Evolutionary conservation across 2,797 vertebrate genomes (phyloP).

Genomic region (Pampus argenteus): DNA sequence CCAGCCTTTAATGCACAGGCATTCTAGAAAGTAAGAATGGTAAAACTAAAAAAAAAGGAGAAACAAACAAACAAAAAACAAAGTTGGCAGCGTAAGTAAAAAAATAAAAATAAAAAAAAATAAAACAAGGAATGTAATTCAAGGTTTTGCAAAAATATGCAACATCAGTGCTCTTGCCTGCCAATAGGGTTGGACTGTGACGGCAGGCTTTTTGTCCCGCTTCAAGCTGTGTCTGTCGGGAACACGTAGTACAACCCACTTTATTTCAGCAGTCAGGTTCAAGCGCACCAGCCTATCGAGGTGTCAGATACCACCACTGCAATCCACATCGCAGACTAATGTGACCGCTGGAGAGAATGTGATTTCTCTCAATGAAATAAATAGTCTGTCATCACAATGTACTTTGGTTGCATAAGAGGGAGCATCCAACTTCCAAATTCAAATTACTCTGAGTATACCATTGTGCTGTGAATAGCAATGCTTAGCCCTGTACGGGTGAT

Average conservation of each 20-base stretch:
- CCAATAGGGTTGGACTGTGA: no score
- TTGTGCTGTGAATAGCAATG: constrained; percentile 14
- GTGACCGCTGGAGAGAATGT: not conserved
- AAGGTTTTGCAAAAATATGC: no score
- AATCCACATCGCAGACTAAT: not conserved
- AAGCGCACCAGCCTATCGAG: not conserved
- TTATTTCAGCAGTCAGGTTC: not conserved
- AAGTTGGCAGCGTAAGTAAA: no score
- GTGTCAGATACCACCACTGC: not conserved
- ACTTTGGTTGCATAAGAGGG: constrained; percentile 1
- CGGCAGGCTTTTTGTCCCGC: no score
- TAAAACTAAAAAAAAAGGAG: no score
- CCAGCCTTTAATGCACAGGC: no score
- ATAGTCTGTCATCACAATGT: not conserved
- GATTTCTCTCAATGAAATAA: constrained; percentile 3
- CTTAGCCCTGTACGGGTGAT: not conserved
- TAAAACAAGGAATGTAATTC: no score
- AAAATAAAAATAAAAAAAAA: no score
- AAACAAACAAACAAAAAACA: no score
- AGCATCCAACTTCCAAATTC: constrained; percentile 12
- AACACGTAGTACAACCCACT: not conserved
- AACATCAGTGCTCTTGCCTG: no score
- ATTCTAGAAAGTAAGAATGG: no score
- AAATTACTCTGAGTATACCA: not conserved
- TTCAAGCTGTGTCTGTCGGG: not conserved